Conservation (phyloP, 2,888 invertebrate species). For the Taphrorychus bicolor region DNA sequence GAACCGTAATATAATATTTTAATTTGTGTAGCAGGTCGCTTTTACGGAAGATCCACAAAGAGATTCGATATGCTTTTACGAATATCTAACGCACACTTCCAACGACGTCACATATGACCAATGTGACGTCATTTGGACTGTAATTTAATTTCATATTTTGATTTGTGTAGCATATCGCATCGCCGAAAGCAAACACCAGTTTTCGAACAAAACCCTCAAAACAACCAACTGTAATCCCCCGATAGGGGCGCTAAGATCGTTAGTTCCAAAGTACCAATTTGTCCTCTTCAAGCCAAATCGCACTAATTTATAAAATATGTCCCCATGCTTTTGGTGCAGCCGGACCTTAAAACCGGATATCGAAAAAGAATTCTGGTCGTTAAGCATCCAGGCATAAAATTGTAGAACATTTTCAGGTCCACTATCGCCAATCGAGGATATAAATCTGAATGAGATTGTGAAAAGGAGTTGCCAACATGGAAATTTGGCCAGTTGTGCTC, state of each 20-base stretch:
- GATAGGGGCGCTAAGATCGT: not conserved
- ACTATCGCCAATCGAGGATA: not conserved
- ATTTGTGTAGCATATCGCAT: too few species aligned
- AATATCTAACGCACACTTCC: too few species aligned
- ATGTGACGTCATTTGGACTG: too few species aligned
- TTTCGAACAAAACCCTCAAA: too few species aligned
- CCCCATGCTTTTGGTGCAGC: not conserved
- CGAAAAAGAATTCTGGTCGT: conserved; percentile 6
- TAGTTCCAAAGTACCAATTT: not conserved
- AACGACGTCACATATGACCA: too few species aligned
- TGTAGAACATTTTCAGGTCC: conserved; percentile 4
- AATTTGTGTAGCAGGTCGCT: too few species aligned
- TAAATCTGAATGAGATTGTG: conserved; percentile 4
- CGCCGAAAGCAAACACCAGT: too few species aligned
- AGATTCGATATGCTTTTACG: too few species aligned
- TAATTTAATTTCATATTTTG: too few species aligned
- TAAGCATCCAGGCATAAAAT: conserved; percentile 3
- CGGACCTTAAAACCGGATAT: conserved; percentile 1
- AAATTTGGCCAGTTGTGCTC: conserved; percentile 6
- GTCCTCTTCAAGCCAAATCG: not conserved
- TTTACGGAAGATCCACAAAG: too few species aligned
- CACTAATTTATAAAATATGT: conserved; percentile 9
- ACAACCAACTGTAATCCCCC: too few species aligned
- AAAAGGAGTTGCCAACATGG: conserved; percentile 11
- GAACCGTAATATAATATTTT: too few species aligned